Evolutionary conservation across 2,888 invertebrate species (phyloP), one percentile per base, ranked within the genome.

Genomic region (Drosophila pseudotakahashii): DNA sequence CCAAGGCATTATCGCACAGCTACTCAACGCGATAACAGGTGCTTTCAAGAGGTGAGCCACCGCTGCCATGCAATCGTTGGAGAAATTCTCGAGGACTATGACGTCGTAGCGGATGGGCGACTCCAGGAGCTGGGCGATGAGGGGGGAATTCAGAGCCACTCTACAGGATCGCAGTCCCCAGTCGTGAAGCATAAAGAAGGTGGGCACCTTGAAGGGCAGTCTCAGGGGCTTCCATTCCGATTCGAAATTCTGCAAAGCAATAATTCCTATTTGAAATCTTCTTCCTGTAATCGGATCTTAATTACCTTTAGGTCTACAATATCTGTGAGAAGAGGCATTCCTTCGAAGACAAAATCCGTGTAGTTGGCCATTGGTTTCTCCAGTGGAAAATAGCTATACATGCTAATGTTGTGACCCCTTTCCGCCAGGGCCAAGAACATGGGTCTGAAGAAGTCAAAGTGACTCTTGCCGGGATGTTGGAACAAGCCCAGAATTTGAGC

Each of bases 51-150:
- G 94, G 81, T 95, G 93, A 0, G 94, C 94, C 23, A 96, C 84
- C 0, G 94, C 94, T 32, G 95, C 89, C 82, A 94, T 94, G 86
- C 96, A 95, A 81, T 96, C 95, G 61, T 94, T 94, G 79, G 94
- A 94, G 86, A 96, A 96, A 53, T 93, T 93, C 90, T 96, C 96
- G 19, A 94, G 92, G 1, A 96, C 89, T 7, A 95, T 92, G 0
- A 96, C 87, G 89, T 96, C 96, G 76, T 94, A 96, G 48, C 93
- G 93, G 1, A 59, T 77, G 0, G 68, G 37, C 0, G 74, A 76
- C 7, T 53, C 66, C 4, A 90, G 64, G 2, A 90, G 63, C 14
- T 81, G 67, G 7, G 70, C 64, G 10, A 90, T 79, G 16, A 81
- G 76, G 0, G 89, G 75, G 3, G 91, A 90, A 10, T 88, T 80